phyloP scores from a whole-genome alignment of 2,888 invertebrate genomes.

The Augiades crinisus region DNA sequence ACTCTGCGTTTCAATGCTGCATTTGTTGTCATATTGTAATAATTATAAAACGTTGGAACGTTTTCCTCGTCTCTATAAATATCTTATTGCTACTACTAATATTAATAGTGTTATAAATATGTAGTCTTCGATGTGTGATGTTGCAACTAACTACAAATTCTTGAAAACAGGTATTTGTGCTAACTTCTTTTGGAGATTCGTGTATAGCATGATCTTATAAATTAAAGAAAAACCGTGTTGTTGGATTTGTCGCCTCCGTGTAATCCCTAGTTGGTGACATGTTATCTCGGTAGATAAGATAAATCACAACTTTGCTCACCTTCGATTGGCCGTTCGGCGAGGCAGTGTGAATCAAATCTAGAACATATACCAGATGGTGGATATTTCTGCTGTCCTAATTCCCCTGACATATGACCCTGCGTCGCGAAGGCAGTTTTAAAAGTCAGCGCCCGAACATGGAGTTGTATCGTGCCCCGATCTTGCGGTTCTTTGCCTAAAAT shows the following conservation, averaged over 20 bases:
- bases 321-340: slow-evolving; percentile 19
- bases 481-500: slow-evolving; percentile 63
- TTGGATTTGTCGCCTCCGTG: neutral
- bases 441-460: slow-evolving; percentile 70
- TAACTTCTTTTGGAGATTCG: slow-evolving; percentile 14
- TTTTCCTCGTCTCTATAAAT: slow-evolving; percentile 23
- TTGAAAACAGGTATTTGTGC: slow-evolving; percentile 16
- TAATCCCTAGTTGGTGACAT: slow-evolving; percentile 14
- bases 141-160: slow-evolving; percentile 21
- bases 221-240: slow-evolving; percentile 9
- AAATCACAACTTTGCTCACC: slow-evolving; percentile 24
- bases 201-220: slow-evolving; percentile 17
- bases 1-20: slow-evolving; percentile 1
- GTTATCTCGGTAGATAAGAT: slow-evolving; percentile 33
- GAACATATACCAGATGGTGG: slow-evolving; percentile 59
- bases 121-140: slow-evolving; percentile 16
- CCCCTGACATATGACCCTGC: slow-evolving; percentile 76
- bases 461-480: slow-evolving; percentile 63
- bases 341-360: slow-evolving; percentile 13
- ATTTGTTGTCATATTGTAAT: slow-evolving; percentile 9
- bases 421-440: slow-evolving; percentile 66
- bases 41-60: slow-evolving; percentile 10
- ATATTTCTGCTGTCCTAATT: slow-evolving; percentile 60
- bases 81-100: slow-evolving; percentile 19
- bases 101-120: slow-evolving; percentile 2